Base-by-base conservation (phyloP, 2,888 invertebrate species). In the Portevinia maculata region DNA sequence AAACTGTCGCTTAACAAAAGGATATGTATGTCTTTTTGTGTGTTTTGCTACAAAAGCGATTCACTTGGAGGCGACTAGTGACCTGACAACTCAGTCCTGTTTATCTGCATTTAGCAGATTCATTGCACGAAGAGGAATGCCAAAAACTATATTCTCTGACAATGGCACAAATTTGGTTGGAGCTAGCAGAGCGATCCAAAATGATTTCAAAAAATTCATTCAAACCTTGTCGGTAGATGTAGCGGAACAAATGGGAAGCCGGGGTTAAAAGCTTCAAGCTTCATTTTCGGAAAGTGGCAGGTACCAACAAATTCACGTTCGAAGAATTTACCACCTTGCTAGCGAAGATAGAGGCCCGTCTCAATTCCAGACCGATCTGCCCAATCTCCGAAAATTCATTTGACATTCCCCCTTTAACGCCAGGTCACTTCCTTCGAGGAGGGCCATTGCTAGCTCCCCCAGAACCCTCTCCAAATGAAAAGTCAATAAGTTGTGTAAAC, bases 221-320 rank as follows among this genome's bases (percentile, higher is more conserved):
- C 41, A 41, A 7, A n/a, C n/a, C n/a, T n/a, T n/a, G n/a, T 8
- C 8, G 3, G 41, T 17, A 8, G 0, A 17, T 9, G 3, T 3
- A 5, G 7, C 8, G 7, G 8, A 2, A 2, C 3, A 24, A 2
- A 17, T 76, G 84, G 81, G 65, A 84, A 50, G 37, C 37, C n/a
- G n/a, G n/a, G n/a, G n/a, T n/a, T n/a, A n/a, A 37, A n/a, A 37
- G 37, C 3, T n/a, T 37, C 3, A 37, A 37, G n/a, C 11, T n/a
- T 1, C 37, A 37, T 9, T 37, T 37, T 37, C 11, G 37, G 5
- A 37, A 37, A 5, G 13, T 13, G 5, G 37, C 5, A 4, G 3
- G 37, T 4, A n/a, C 11, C 1, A n/a, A 3, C 1, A 37, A 37
- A n/a, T 5, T 13, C 0, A 37, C 37, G 0, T 13, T 37, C 6